Evolutionary conservation across 2,113 vertebrate genomes (phyloP), one percentile per base, ranked within the genome.

Genomic region (Megaleporinus macrocephalus): DNA sequence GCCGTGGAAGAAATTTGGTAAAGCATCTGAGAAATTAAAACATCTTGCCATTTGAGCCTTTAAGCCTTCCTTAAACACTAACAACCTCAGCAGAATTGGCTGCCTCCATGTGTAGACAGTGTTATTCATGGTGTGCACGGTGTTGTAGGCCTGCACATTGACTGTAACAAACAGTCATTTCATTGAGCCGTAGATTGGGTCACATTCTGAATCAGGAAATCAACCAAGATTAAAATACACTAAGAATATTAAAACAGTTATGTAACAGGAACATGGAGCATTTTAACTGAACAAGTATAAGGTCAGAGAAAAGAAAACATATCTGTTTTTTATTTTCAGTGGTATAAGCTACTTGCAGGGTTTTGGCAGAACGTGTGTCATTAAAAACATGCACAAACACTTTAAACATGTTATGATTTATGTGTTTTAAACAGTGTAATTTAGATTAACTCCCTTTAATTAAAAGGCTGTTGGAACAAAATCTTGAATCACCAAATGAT

Each of bases 11-110:
- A 69, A 69, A 69, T 11, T 41, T 33, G 22, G 66, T 44, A n/a
- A 36, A 44, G 66, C 66, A 44, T 0, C n/a, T 70, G 66, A 70
- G 66, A 44, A 70, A 22, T 14, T 22, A 68, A 68, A 68, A 70
- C 66, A 70, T 70, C 66, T 68, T 30, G 65, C 24, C 18, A 4
- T 68, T 20, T 70, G 66, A 44, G 41, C 66, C 30, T n/a, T 69
- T 69, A 41, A 41, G 30, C 20, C 65, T 69, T 69, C 15, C 29
- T 66, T 33, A 29, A 66, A 66, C 18, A 30, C 29, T 18, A 66
- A 20, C 63, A 61, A 61, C 57, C 22, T 61, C 57, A 33, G 15
- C 15, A 65, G 27, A 33, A 33, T 33, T 33, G 30, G 30, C 15
- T 20, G 27, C 18, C 18, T 33, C 3, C 36, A 36, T 36, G 27